Percentiles rank a stretch among this genome's conserved stretches.
Conservation (phyloP, 2,888 invertebrate genomes). For the Meiosimyza platycephala region DNA sequence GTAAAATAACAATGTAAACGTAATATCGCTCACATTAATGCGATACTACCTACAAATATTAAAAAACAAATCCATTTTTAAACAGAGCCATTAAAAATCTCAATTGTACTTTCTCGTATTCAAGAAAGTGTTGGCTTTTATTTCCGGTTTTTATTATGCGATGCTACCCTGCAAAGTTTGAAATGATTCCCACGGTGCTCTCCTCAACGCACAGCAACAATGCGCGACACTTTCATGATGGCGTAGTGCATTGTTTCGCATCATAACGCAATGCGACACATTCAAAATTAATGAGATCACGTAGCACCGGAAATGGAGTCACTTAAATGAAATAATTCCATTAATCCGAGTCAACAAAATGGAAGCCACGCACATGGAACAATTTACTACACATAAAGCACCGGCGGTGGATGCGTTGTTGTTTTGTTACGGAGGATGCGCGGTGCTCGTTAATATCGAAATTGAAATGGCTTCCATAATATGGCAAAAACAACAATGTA, state of each 20-base stretch:
- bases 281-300: slow-evolving; percentile 53
- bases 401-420: too few species aligned
- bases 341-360: slow-evolving; percentile 57
- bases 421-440: too few species aligned
- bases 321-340: slow-evolving; percentile 48
- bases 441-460: too few species aligned
- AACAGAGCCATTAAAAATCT: neutral
- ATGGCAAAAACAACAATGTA: too few species aligned
- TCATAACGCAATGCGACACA: neutral
- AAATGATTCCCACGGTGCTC: neutral
- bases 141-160: slow-evolving; percentile 9
- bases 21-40: too few species aligned
- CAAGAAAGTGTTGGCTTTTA: neutral
- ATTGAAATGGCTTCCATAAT: too few species aligned
- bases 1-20: too few species aligned
- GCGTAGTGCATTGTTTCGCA: slow-evolving; percentile 3
- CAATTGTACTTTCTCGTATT: slow-evolving; percentile 25
- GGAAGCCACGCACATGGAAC: slow-evolving; percentile 47
- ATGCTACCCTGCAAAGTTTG: neutral
- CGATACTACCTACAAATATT: too few species aligned
- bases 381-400: neutral
- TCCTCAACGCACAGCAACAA: neutral
- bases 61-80: neutral
- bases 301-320: slow-evolving; percentile 52
- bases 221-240: slow-evolving; percentile 11